Evolutionary conservation across 2,113 vertebrate species (phyloP).

Genomic region (Plotosus lineatus): DNA sequence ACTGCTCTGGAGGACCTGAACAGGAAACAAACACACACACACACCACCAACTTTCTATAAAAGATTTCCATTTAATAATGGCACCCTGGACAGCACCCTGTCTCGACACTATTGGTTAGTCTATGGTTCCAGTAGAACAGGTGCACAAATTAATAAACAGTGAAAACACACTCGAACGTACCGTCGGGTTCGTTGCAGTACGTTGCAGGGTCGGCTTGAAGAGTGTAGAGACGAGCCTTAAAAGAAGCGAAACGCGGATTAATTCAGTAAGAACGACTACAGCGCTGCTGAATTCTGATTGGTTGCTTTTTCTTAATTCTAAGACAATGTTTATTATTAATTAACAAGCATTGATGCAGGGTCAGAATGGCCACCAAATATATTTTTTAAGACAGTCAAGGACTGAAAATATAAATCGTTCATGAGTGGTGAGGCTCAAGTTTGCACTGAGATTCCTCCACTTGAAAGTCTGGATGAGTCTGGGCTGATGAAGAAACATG

Average conservation of each 20-base stretch:
- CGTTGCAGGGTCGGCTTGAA: conserved; percentile 95
- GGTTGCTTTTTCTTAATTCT: background rate
- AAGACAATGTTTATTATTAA: background rate
- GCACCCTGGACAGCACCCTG: too few relatives aligned
- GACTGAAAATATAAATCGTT: too few relatives aligned
- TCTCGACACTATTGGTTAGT: too few relatives aligned
- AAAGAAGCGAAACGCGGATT: conserved; percentile 40
- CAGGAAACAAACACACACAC: conserved; percentile 3
- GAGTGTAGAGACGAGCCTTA: conserved; percentile 94
- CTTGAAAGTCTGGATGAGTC: too few relatives aligned
- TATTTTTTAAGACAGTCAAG: too few relatives aligned
- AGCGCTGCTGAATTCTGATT: background rate
- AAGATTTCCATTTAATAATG: too few relatives aligned
- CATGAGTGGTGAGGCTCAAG: too few relatives aligned
- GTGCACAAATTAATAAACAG: background rate
- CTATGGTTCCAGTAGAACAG: too few relatives aligned
- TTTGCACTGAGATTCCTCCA: too few relatives aligned
- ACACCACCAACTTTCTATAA: background rate
- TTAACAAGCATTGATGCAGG: background rate
- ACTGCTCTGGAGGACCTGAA: conserved; percentile 85
- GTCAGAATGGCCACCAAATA: too few relatives aligned
- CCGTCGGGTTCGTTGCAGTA: conserved; percentile 99
- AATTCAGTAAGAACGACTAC: background rate
- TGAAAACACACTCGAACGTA: conserved; percentile 56
- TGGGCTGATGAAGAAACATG: too few relatives aligned